Conservation (phyloP, 2,797 vertebrate species). For the Sarcophilus harrisii region DNA sequence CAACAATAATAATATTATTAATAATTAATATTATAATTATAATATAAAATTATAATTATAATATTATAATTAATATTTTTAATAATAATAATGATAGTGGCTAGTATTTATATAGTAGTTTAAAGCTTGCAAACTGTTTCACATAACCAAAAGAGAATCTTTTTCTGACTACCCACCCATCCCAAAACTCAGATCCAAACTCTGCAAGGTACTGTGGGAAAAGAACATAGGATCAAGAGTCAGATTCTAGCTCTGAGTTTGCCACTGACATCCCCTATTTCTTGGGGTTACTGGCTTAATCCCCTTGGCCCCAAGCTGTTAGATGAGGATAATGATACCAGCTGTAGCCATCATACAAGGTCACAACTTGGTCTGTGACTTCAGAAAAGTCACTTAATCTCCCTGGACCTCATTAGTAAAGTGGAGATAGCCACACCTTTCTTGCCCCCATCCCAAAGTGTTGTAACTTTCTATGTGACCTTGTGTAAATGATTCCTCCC, state of each 20-base stretch:
- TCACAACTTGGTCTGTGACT: not conserved
- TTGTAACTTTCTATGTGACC: not conserved
- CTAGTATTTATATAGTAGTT: not conserved
- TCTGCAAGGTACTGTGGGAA: not conserved
- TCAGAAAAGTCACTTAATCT: not conserved
- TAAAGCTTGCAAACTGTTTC: not conserved
- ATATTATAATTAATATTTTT: too few relatives aligned
- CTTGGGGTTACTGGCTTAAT: not conserved
- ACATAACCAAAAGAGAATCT: not conserved
- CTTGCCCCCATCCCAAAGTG: not conserved
- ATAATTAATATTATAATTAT: too few relatives aligned
- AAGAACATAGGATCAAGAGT: not conserved
- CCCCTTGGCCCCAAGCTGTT: not conserved
- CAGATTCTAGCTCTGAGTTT: not conserved
- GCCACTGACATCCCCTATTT: not conserved
- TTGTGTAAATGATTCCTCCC: not conserved
- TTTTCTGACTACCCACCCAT: not conserved
- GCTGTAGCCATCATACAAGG: not conserved
- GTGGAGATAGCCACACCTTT: not conserved
- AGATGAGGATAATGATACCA: not conserved
- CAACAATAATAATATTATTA: not conserved
- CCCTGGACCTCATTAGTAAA: not conserved
- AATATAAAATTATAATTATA: too few relatives aligned
- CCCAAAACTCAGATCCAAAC: not conserved
- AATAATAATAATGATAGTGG: not conserved